A percentile compares a stretch with the other conserved stretches of the same genome.
Conservation (phyloP, 2,797 vertebrate species). For the Tragelaphus oryx region DNA sequence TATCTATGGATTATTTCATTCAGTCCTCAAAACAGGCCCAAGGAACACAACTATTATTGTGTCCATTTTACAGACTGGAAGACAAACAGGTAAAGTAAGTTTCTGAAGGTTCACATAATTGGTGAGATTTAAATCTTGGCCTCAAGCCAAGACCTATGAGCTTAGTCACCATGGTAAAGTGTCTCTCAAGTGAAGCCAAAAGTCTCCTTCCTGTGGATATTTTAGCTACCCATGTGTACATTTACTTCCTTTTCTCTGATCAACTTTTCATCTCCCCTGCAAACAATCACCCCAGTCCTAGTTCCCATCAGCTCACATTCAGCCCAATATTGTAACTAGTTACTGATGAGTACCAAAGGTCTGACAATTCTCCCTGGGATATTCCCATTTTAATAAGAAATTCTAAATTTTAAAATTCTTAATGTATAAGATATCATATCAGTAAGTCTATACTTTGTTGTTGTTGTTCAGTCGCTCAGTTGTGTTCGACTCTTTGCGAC, state of each 20-base stretch:
- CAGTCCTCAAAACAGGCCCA: neutral
- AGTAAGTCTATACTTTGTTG: neutral
- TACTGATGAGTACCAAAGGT: neutral
- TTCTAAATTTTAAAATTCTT: constrained; percentile 4
- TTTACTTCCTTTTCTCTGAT: constrained; percentile 11
- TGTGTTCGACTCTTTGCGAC: neutral
- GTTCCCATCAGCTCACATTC: neutral
- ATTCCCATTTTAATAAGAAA: constrained; percentile 31
- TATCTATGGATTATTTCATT: neutral
- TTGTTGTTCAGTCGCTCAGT: neutral
- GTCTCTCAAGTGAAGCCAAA: neutral
- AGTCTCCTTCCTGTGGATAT: neutral
- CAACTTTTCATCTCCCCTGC: neutral
- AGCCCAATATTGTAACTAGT: neutral
- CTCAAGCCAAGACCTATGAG: neutral
- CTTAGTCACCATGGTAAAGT: neutral
- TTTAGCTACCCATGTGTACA: neutral
- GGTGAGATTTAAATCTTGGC: neutral
- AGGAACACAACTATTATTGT: neutral
- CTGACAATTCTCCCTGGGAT: neutral
- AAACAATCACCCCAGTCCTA: neutral
- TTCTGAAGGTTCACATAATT: neutral
- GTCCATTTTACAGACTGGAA: constrained; percentile 33
- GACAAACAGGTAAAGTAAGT: constrained; percentile 21
- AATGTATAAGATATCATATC: neutral